Evolutionary conservation across 2,113 vertebrate genomes (phyloP), one percentile per base, ranked within the genome.

Genomic region (Nannobrachium achirus): DNA sequence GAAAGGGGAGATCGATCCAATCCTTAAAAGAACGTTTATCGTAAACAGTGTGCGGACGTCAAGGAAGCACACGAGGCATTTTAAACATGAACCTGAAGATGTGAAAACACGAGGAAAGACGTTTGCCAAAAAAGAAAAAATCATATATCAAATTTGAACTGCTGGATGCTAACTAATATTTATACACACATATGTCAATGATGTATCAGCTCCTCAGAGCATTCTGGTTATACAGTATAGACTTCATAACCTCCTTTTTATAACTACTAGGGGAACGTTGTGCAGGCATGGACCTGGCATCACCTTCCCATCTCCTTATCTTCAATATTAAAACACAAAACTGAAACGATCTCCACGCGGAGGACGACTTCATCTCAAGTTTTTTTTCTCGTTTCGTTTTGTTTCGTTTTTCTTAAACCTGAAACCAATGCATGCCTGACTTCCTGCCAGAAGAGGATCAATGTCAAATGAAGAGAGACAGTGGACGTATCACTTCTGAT

Each of bases 341-440:
- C 58, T 48, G 58, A 61, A 6, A 13, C 25, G 7, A 61, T 3
- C 20, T 61, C 18, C 14, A 63, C 60, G 65, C 79, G 80, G 78
- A 80, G 81, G 79, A 86, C 73, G 69, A 69, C 56, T 83, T 71
- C 53, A 71, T 81, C 11, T 45, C 25, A 33, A 3, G 3, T 33
- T 33, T 3, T 33, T 33, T 33, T 1, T 33, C n/a, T 33, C 6
- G 25, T 33, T 25, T 25, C 20, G 20, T 25, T 33, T 33, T 33
- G 25, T n/a, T 67, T 81, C 50, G 45, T 77, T 67, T 81, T 75
- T 66, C 82, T 81, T 82, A 71, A 81, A 85, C 78, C 75, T 75
- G 72, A 85, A 84, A 76, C 66, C 63, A 57, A 61, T 90, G 90
- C 90, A 92, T 90, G 90, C 84, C 85, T 78, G 74, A 74, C 83